Percentiles rank a stretch among this genome's conserved stretches.
phyloP scores from a whole-genome alignment of 2,888 invertebrate genomes.

The Epinotia brunnichana region DNA sequence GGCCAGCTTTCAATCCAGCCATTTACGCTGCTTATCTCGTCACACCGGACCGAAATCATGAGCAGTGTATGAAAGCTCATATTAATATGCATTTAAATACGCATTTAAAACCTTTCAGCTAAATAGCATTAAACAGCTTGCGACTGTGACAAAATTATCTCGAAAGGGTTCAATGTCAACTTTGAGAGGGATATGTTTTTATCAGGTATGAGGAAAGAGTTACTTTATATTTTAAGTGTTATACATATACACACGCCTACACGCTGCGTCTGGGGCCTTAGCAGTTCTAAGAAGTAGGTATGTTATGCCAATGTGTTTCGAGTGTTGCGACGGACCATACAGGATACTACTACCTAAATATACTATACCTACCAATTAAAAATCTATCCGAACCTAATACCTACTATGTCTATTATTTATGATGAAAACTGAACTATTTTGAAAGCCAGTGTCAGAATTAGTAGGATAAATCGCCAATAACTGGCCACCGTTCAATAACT shows the following conservation, averaged over 20 bases:
- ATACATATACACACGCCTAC: neutral
- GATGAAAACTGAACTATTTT: too few species aligned
- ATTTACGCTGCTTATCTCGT: slow-evolving; percentile 27
- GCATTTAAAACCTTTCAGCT: slow-evolving; percentile 32
- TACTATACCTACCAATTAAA: too few species aligned
- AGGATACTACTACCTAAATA: too few species aligned
- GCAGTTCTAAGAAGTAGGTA: neutral
- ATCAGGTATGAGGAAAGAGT: neutral
- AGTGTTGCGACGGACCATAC: too few species aligned
- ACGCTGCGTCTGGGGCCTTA: neutral
- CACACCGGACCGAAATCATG: slow-evolving; percentile 25
- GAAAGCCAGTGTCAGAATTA: too few species aligned
- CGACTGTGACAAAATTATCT: slow-evolving; percentile 41
- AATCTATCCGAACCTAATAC: too few species aligned
- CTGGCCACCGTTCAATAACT: too few species aligned
- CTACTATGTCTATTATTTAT: too few species aligned
- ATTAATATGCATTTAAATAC: slow-evolving; percentile 37
- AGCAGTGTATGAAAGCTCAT: slow-evolving; percentile 37
- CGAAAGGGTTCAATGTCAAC: slow-evolving; percentile 35
- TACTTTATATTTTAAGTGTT: slow-evolving; percentile 10
- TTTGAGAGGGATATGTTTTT: slow-evolving; percentile 17
- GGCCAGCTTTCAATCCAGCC: neutral
- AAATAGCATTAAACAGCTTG: slow-evolving; percentile 43
- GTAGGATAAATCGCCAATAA: too few species aligned
- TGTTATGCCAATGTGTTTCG: neutral